phyloP scores from a whole-genome alignment of 2,888 invertebrate species.

The Hemicrepidius hirtus region DNA sequence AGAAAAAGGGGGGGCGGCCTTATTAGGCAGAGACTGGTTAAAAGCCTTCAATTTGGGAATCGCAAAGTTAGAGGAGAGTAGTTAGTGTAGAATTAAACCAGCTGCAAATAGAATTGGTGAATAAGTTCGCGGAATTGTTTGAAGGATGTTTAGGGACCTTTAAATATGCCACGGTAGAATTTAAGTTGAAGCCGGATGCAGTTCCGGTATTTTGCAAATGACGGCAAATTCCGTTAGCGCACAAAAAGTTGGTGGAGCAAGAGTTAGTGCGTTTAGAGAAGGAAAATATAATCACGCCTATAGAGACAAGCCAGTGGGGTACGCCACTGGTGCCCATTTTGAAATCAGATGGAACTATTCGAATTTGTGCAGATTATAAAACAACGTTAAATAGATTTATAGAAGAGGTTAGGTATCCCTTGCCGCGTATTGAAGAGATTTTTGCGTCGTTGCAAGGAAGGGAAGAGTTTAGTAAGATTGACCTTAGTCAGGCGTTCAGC shows the following conservation, averaged over 20 bases:
- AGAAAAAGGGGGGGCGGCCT: background rate
- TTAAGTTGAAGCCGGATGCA: no score
- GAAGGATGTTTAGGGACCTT: no score
- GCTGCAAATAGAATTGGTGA: background rate
- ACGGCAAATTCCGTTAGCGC: background rate
- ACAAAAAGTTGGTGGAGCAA: background rate
- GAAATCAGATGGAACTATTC: background rate
- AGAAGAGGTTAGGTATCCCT: conserved; percentile 36
- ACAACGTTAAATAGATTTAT: conserved; percentile 9
- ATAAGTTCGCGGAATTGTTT: background rate
- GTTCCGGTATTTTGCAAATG: background rate
- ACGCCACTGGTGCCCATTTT: conserved; percentile 51
- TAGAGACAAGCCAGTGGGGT: conserved; percentile 40
- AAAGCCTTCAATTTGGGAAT: background rate
- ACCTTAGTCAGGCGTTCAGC: no score
- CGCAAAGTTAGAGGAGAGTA: background rate
- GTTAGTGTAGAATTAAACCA: background rate
- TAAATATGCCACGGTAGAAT: no score
- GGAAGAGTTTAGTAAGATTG: no score
- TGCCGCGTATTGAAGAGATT: no score
- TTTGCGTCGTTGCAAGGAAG: no score
- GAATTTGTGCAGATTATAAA: conserved; percentile 25
- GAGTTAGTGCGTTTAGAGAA: background rate
- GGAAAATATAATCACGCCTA: background rate
- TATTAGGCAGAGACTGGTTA: background rate